Evolutionary conservation across 2,113 vertebrate genomes (phyloP), one percentile per base, ranked within the genome.

Genomic region (Pogona vitticeps): DNA sequence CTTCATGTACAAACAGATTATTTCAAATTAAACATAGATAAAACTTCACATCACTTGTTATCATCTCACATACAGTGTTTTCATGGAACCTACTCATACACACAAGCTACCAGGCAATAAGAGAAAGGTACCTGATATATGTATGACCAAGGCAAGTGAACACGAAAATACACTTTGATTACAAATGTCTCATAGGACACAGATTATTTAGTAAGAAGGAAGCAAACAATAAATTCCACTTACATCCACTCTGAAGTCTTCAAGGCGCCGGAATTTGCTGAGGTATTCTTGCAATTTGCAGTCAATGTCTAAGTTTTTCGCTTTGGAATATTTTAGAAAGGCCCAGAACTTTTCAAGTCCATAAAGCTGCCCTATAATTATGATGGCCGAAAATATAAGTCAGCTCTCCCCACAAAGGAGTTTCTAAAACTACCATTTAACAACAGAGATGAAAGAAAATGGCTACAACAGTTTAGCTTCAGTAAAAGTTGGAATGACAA

Each of bases 311-410:
- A 99, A 92, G 93, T 92, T 98, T 96, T 99, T 99, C 94, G 97
- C 97, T 98, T 99, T 99, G 91, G 99, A 98, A 97, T 99, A 99
- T 95, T 99, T 99, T 83, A 99, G 97, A 95, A 98, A 99, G 90
- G 99, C 99, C 99, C 99, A 99, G 95, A 99, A 99, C 94, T 99
- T 99, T 95, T 99, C 99, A 88, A 99, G 97, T 88, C 99, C 99
- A 52, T 99, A 99, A 14, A 99, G 98, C 92, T 99, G 99, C 82
- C 99, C 99, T 99, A 90, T 31, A 81, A 78, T 33, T 42, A 23
- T 1, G 5, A 13, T 21, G 42, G 21, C 8, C 63, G 86, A 76
- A 1, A 12, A 84, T 0, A 61, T 31, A 28, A 14, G 0, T 84
- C 17, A 94, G 40, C 79, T 58, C 28, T 1, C 0, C 23, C 76